Evolutionary conservation across 2,113 vertebrate species (phyloP), one percentile per base, ranked within the genome.

Genomic region (Arothron firmamentum): DNA sequence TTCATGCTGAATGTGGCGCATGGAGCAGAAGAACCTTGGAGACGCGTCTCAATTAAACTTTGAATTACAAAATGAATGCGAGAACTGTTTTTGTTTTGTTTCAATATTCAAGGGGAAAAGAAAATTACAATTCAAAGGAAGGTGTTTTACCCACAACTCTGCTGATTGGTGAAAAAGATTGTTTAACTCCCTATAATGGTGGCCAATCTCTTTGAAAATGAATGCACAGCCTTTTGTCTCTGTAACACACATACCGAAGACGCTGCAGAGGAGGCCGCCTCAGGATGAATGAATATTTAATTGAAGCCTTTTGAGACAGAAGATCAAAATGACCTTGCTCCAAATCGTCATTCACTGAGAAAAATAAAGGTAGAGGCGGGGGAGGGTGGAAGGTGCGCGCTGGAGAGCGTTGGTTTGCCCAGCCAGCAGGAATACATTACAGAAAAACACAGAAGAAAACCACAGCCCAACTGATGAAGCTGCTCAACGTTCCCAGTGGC

Each of bases 301-400:
- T 92, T 88, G 88, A 84, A 84, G 81, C 82, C 89, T 83, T 88
- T 90, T 92, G 89, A 91, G 78, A 78, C 80, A 88, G 80, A 88
- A 88, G 89, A 91, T 90, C 88, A 89, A 88, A 86, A 91, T 90
- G 87, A 91, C 89, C 90, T 91, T 87, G 89, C 84, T 90, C 85
- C 86, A 87, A 89, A 91, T 87, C 81, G 90, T 90, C 90, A 90
- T 88, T 89, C 85, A 84, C 78, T 85, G 85, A 85, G 85, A 83
- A 85, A 84, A 90, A 89, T 88, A 83, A 83, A 89, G 81, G 90
- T 84, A 87, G 75, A 78, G 43, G 59, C 73, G 70, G 54, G 56
- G 56, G 70, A 82, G 79, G 87, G 85, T 82, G 69, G 81, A 87
- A 82, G 81, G 73, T 43, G 58, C 77, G 75, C 83, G 83, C 85